Evolutionary conservation across 2,113 vertebrate species (phyloP), one percentile per base, ranked within the genome.

Genomic region (Vidua chalybeata): DNA sequence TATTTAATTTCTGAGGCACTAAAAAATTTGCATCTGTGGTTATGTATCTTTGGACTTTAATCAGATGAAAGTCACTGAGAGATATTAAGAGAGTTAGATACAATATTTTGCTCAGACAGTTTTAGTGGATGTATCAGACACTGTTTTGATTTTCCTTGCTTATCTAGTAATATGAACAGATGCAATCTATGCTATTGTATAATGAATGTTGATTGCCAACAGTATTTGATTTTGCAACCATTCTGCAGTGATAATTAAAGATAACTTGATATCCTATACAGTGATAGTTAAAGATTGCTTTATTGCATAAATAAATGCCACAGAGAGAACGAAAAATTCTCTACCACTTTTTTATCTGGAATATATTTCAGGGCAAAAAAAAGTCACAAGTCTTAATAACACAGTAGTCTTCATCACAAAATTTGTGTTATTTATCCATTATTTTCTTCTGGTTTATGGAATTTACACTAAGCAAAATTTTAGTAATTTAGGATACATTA

Each of bases 101-200:
- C 96, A 98, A 98, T 98, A 98, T 98, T 98, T 98, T 98, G 97
- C 94, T 98, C 97, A 97, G 96, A 98, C 94, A 96, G 79, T 97
- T 98, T 97, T 96, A 97, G 95, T 96, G 97, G 95, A 94, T 97
- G 94, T 97, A 98, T 98, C 97, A 98, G 97, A 97, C 94, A 87
- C 78, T 97, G 96, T 98, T 98, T 97, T 98, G 96, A 98, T 98
- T 98, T 98, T 98, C 96, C 77, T 76, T 79, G 97, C 97, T 98
- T 98, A 98, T 98, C 98, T 97, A 95, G 96, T 97, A 98, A 97
- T 97, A 98, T 92, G 98, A 98, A 98, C 97, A 98, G 98, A 98
- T 98, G 98, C 95, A 97, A 98, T 98, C 97, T 37, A 96, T 87
- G 92, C 87, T 97, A 98, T 97, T 98, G 97, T 98, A 97, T 98